Conservation (phyloP, 2,888 invertebrate genomes). For the Cephus nigrinus region DNA sequence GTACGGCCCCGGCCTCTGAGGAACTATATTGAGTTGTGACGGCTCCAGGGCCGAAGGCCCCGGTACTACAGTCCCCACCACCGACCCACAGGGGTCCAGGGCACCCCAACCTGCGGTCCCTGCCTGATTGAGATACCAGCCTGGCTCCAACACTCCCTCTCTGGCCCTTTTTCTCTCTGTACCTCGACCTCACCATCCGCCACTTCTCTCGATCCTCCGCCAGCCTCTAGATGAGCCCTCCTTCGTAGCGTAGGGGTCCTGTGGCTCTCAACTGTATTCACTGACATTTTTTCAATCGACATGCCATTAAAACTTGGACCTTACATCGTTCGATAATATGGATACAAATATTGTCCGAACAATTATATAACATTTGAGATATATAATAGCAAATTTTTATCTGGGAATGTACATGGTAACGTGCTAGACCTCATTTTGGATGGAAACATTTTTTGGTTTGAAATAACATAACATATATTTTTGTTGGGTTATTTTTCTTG, state of each 20-base stretch:
- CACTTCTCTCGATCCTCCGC: conserved; percentile 15
- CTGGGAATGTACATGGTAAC: not conserved
- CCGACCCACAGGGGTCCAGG: conserved; percentile 51
- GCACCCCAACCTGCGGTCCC: conserved; percentile 58
- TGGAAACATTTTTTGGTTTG: not conserved
- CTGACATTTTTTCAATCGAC: not conserved
- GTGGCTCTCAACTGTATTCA: conserved; percentile 30
- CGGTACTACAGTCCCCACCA: conserved; percentile 33
- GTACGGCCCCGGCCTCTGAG: conserved; percentile 54
- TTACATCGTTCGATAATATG: not conserved
- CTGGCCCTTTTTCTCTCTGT: conserved; percentile 20
- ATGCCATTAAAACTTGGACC: not conserved
- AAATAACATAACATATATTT: not conserved
- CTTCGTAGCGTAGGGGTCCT: conserved; percentile 19
- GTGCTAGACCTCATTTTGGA: not conserved
- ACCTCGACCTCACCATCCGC: conserved; percentile 12
- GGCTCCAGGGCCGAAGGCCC: conserved; percentile 56
- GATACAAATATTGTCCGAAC: not conserved
- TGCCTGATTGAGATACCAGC: conserved; percentile 65
- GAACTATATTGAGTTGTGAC: conserved; percentile 66
- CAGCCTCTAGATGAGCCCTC: conserved; percentile 23
- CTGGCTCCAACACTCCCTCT: conserved; percentile 33
- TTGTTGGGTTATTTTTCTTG: not conserved
- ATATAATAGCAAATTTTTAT: not conserved
- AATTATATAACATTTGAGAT: not conserved